A percentile compares a stretch with the other conserved stretches of the same genome.
Conservation (phyloP, 1,140 invertebrate species). For the Babylonia areolata region DNA sequence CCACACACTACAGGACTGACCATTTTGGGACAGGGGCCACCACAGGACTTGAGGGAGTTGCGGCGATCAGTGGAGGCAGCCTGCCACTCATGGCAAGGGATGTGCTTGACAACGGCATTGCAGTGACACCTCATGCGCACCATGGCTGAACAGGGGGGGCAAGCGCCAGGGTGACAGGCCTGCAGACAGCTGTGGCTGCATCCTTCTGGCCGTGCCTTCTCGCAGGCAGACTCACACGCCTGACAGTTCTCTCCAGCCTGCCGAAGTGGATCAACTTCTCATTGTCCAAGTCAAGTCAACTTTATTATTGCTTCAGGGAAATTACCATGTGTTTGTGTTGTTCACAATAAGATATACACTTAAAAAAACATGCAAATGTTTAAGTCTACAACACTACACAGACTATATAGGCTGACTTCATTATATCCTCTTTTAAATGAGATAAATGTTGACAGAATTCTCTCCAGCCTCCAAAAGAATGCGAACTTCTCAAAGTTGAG, state of each 20-base stretch:
- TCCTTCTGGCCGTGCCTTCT: slow-evolving; percentile 82
- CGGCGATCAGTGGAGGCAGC: slow-evolving; percentile 76
- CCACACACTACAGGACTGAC: slow-evolving; percentile 76
- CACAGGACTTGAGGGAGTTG: slow-evolving; percentile 82
- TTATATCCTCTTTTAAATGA: no score
- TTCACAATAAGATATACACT: no score
- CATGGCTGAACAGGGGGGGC: slow-evolving; percentile 82
- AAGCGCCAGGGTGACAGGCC: slow-evolving; percentile 83
- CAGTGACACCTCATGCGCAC: slow-evolving; percentile 88
- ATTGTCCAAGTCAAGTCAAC: no score
- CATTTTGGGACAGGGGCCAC: slow-evolving; percentile 90
- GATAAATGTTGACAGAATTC: no score
- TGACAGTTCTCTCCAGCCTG: slow-evolving; percentile 81
- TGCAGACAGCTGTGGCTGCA: slow-evolving; percentile 87
- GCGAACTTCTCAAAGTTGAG: no score
- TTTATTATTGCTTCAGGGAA: no score
- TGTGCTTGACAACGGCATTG: slow-evolving; percentile 83
- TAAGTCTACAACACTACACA: no score
- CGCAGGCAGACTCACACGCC: slow-evolving; percentile 84
- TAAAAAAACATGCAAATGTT: no score
- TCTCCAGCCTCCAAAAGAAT: no score
- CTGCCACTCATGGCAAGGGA: slow-evolving; percentile 84
- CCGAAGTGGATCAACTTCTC: no score
- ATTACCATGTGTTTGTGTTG: no score
- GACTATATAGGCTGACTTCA: no score